These are phyloP conservation scores for Smittia sp. DNA, from an alignment of 2,888 invertebrate species.

Conservation along the genomic window DNA sequence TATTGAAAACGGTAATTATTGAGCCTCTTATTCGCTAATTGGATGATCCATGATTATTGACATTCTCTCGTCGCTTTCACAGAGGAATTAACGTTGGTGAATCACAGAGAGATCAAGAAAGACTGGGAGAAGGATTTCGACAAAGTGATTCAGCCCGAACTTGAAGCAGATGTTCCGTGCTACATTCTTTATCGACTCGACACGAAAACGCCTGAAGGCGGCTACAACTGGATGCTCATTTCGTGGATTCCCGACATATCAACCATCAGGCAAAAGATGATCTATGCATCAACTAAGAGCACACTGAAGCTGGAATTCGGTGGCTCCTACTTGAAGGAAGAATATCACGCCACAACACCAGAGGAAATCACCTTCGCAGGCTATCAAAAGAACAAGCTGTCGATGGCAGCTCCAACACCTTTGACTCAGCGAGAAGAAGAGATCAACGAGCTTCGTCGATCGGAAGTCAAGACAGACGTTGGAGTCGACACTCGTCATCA, in stretches of 20 bases:
- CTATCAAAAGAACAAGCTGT: slow-evolving; percentile 73
- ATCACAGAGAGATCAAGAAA: slow-evolving; percentile 64
- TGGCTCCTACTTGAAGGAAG: slow-evolving; percentile 88
- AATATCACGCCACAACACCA: slow-evolving; percentile 81
- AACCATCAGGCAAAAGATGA: slow-evolving; percentile 91
- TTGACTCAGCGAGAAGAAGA: slow-evolving; percentile 86
- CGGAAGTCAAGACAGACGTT: slow-evolving; percentile 70
- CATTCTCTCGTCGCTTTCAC: slow-evolving; percentile 46
- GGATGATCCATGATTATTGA: slow-evolving; percentile 19
- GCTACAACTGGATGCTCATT: slow-evolving; percentile 16
- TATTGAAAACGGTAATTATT: slow-evolving; percentile 74
- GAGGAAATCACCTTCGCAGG: slow-evolving; percentile 76
- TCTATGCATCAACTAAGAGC: slow-evolving; percentile 96
- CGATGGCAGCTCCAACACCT: slow-evolving; percentile 81
- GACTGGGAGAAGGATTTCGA: slow-evolving; percentile 87
- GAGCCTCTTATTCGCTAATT: slow-evolving; percentile 24
- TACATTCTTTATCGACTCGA: slow-evolving; percentile 77
- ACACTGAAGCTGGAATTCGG: slow-evolving; percentile 97
- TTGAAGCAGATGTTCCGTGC: slow-evolving; percentile 80
- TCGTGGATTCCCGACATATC: slow-evolving; percentile 59
- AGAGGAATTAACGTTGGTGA: slow-evolving; percentile 74
- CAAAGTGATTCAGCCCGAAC: slow-evolving; percentile 65
- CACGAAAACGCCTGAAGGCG: slow-evolving; percentile 46
- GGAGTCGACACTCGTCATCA: slow-evolving; percentile 82
- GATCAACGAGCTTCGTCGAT: slow-evolving; percentile 71